Conservation (phyloP, 35 echinoderm and acorn worm species). For the Hemicentrotus pulcherrimus region DNA sequence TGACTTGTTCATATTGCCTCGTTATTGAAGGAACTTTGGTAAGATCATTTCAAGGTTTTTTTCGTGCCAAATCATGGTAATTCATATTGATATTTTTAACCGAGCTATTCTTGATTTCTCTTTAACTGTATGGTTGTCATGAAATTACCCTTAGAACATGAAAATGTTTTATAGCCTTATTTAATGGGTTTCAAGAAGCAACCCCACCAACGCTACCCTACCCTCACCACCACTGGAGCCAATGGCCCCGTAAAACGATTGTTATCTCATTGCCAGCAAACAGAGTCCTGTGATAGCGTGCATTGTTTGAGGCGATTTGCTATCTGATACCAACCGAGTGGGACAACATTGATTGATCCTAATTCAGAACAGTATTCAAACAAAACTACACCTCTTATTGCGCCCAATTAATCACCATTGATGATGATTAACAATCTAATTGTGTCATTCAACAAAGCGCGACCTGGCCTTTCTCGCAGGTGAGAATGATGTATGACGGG, state of each 20-base stretch:
- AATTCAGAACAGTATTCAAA: constrained; percentile 29
- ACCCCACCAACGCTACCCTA: not conserved
- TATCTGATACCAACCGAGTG: constrained; percentile 32
- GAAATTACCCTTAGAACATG: not conserved
- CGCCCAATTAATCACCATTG: constrained; percentile 31
- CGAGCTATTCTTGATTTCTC: not conserved
- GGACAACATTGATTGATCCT: constrained; percentile 21
- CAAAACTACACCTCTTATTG: constrained; percentile 36
- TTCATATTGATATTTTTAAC: not conserved
- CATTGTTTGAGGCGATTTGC: not conserved
- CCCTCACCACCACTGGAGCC: not conserved
- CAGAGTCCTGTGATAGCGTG: not conserved
- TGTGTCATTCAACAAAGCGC: constrained; percentile 22
- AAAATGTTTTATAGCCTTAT: not conserved
- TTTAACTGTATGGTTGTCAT: not conserved
- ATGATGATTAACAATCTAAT: constrained; percentile 28
- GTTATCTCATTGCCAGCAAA: not conserved
- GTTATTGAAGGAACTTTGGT: no score
- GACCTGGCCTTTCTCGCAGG: not conserved
- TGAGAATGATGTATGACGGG: not conserved
- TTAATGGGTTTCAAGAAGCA: not conserved
- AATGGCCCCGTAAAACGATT: constrained; percentile 41
- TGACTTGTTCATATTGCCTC: no score
- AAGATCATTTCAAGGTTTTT: no score
- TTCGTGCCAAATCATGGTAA: not conserved